Evolutionary conservation across 2,888 invertebrate genomes (phyloP), one percentile per base, ranked within the genome.

Genomic region (Blomia tropicalis): DNA sequence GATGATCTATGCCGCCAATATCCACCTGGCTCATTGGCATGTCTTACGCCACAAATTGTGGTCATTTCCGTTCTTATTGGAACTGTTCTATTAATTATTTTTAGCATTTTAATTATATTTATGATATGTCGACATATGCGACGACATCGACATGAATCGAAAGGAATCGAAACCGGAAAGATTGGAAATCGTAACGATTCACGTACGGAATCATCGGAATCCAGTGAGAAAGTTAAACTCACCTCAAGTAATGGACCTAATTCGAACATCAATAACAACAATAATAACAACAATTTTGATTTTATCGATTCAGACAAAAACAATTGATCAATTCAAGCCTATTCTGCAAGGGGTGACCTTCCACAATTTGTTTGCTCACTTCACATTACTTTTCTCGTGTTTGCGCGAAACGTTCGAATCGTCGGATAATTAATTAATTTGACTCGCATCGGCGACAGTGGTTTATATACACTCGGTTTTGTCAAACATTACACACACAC

Each of bases 21-120:
- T 22, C 60, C 27, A 11, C 25, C 51, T 27, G 60, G 60, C n/a
- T 44, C 43, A 17, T 47, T 30, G 29, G 14, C 27, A 2, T 60
- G 60, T 25, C 43, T 22, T 22, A 4, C 44, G 4, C 60, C 60
- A 4, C 60, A 60, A 7, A 43, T 60, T 3, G 32, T 60, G 3
- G 29, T 43, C 2, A 22, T 27, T 19, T 11, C 25, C 5, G 22
- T 56, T 2, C 4, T 51, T 14, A 17, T 60, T 7, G 11, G 19
- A 3, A 19, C 27, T 7, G 19, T 60, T 4, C 22, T 60, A 7
- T 17, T 60, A 19, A 4, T 60, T 1, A 30, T 43, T 19, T 11
- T 44, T 25, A 56, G 43, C 4, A 17, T 44, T 3, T 25, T 60
- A 4, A 23, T 44, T 3, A 25, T 60, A 1, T n/a, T 60, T 7